Evolutionary conservation across 1,140 invertebrate genomes (phyloP).

Genomic region (Melitaea cinxia): DNA sequence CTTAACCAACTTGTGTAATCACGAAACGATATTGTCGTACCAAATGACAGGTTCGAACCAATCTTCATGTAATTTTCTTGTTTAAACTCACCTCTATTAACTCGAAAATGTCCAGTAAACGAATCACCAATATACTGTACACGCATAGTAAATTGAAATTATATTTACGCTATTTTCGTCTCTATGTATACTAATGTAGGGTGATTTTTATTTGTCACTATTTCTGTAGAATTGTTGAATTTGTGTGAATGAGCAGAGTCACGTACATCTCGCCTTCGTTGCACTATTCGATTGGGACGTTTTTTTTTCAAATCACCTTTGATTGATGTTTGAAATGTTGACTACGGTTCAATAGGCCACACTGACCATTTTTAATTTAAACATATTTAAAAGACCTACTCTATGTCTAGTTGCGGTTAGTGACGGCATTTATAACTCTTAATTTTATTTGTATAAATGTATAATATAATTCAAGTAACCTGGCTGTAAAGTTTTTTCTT

Average conservation of each 20-base stretch:
- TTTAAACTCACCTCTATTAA: conserved; percentile 51
- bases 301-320: conserved; percentile 48
- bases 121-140: conserved; percentile 2
- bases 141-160: background rate
- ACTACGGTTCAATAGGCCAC: conserved; percentile 16
- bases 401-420: background rate
- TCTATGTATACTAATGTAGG: background rate
- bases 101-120: conserved; percentile 35
- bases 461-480: too few species aligned
- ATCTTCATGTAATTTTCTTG: conserved; percentile 56
- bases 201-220: background rate
- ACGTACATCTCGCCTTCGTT: conserved; percentile 53
- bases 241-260: conserved; percentile 26
- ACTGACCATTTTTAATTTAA: background rate
- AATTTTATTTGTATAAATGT: too few species aligned
- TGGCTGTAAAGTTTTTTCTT: too few species aligned
- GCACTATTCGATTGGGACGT: conserved; percentile 51
- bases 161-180: background rate
- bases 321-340: conserved; percentile 41
- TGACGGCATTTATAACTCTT: too few species aligned
- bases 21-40: conserved; percentile 31
- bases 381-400: background rate
- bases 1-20: conserved; percentile 35
- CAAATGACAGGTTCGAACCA: conserved; percentile 42
- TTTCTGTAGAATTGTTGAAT: background rate